phyloP scores from a whole-genome alignment of 2,797 vertebrate species.

The Intellagama lesueurii region DNA sequence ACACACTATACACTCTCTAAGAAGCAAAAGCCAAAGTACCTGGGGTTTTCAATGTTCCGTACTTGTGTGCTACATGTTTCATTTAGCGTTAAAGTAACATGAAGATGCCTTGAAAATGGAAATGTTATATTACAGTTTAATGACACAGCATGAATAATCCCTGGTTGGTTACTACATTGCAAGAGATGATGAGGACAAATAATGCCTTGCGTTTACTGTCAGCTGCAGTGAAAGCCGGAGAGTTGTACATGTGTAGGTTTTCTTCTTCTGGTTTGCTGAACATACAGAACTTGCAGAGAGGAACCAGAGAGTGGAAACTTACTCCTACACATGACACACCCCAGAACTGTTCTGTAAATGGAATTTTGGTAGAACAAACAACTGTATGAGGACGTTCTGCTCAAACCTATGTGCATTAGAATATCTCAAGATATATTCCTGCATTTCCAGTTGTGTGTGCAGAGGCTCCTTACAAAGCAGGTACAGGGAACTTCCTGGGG shows the following conservation, averaged over 20 bases:
- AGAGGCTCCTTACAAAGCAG: neutral
- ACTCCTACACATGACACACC: neutral
- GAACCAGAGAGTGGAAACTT: neutral
- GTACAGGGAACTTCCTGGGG: no score
- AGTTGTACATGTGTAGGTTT: no score
- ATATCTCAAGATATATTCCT: neutral
- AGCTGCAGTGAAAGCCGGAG: no score
- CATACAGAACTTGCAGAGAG: neutral
- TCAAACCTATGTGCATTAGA: neutral
- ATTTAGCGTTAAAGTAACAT: neutral
- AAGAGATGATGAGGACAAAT: neutral
- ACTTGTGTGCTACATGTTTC: constrained; percentile 7
- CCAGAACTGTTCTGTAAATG: neutral
- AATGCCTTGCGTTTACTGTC: no score
- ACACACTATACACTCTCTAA: constrained; percentile 30
- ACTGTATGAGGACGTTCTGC: neutral
- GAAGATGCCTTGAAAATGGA: neutral
- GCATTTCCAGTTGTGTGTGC: neutral
- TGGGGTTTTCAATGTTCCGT: constrained; percentile 20
- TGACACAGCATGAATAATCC: neutral
- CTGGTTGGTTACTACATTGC: neutral
- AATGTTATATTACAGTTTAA: neutral
- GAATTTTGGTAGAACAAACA: neutral
- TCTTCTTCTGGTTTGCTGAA: neutral
- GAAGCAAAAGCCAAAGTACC: constrained; percentile 12